Evolutionary conservation across 2,113 vertebrate genomes (phyloP).

Genomic region (Hippopotamus amphibius): DNA sequence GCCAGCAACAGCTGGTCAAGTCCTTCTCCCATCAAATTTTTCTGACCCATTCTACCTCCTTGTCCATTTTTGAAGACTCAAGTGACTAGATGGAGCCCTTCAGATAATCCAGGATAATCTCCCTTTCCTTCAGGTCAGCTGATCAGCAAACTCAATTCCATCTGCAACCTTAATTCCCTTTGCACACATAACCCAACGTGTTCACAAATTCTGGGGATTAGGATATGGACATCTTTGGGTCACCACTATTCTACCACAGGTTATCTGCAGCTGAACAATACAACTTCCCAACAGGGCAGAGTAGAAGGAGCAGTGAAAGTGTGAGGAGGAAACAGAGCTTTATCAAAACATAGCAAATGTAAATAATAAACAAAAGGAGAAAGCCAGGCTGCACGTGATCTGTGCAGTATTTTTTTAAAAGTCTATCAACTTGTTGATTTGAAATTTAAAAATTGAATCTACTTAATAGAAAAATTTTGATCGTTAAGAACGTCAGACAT

Average conservation of each 20-base stretch:
- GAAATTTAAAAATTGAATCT: constrained; percentile 44
- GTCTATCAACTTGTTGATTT: constrained; percentile 1
- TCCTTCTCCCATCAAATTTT: not conserved
- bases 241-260: not conserved
- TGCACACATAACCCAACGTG: not conserved
- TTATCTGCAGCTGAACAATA: not conserved
- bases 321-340: not conserved
- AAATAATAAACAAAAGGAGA: not conserved
- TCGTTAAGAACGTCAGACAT: not conserved
- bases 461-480: constrained; percentile 11
- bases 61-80: not conserved
- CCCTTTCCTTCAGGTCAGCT: not conserved
- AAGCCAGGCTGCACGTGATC: not conserved
- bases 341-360: not conserved
- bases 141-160: not conserved
- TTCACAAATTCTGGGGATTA: not conserved
- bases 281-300: not conserved
- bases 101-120: not conserved
- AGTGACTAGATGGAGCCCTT: not conserved
- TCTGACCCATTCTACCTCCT: not conserved
- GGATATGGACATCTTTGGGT: not conserved
- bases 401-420: not conserved
- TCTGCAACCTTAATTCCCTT: not conserved
- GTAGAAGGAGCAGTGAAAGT: not conserved
- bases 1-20: not conserved